Percentiles rank a stretch among this genome's conserved stretches.
Conservation (phyloP, 1,140 invertebrate genomes). For the Grapholita molesta region DNA sequence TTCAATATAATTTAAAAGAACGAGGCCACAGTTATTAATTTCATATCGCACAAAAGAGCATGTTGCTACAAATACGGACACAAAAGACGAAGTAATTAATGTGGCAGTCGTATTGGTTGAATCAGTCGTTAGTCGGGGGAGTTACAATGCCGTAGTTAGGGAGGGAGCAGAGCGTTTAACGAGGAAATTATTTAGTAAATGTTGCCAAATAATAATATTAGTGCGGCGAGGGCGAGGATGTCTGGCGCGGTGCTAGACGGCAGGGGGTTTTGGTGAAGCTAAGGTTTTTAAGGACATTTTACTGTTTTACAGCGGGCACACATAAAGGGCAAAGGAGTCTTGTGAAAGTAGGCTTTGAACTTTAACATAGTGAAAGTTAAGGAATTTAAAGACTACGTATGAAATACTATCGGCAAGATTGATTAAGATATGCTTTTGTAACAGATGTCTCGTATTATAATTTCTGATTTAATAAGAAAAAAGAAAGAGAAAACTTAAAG, state of each 20-base stretch:
- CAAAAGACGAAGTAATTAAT: constrained; percentile 70
- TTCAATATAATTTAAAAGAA: not conserved
- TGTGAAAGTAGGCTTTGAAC: too few species aligned
- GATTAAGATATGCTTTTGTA: too few species aligned
- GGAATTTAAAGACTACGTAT: too few species aligned
- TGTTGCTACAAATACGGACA: constrained; percentile 66
- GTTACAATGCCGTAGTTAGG: constrained; percentile 71
- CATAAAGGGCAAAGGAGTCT: too few species aligned
- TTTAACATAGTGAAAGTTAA: too few species aligned
- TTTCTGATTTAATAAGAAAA: too few species aligned
- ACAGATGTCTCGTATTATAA: too few species aligned
- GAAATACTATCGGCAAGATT: too few species aligned
- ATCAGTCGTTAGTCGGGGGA: constrained; percentile 46
- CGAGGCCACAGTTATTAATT: constrained; percentile 58
- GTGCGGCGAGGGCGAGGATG: constrained; percentile 41
- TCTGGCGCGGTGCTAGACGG: constrained; percentile 24
- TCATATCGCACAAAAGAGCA: constrained; percentile 67
- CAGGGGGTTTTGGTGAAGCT: too few species aligned
- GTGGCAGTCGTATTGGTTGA: constrained; percentile 56
- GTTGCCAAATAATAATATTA: constrained; percentile 77
- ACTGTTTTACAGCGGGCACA: too few species aligned
- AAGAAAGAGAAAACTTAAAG: too few species aligned
- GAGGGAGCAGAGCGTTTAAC: constrained; percentile 63
- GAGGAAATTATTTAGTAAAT: constrained; percentile 77
- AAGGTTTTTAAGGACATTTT: too few species aligned